Evolutionary conservation across 2,113 vertebrate species (phyloP).

Genomic region (Lepus americanus): DNA sequence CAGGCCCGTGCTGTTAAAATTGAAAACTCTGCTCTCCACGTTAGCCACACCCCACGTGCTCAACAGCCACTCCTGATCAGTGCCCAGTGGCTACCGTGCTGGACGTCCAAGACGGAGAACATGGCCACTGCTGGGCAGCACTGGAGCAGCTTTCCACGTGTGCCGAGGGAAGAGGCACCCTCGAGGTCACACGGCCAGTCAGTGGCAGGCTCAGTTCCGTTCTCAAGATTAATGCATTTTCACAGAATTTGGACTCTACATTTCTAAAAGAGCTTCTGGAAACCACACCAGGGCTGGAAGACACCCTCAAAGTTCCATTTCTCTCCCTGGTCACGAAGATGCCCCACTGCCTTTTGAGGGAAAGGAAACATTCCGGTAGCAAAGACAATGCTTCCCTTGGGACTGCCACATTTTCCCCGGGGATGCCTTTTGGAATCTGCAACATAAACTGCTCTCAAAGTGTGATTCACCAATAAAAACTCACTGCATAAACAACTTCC

Average conservation of each 20-base stretch:
- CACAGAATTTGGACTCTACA: neutral
- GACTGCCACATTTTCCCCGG: constrained; percentile 62
- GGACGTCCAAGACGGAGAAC: too few relatives aligned
- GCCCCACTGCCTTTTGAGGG: constrained; percentile 21
- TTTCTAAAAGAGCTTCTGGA: neutral
- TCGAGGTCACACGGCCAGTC: neutral
- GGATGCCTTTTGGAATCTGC: constrained; percentile 56
- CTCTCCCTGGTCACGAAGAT: constrained; percentile 56
- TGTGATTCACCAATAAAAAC: constrained; percentile 64
- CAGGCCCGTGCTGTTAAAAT: neutral
- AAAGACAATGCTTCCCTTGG: constrained; percentile 42
- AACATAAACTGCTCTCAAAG: constrained; percentile 55
- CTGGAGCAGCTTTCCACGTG: neutral
- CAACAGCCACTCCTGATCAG: neutral
- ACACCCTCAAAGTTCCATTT: constrained; percentile 1
- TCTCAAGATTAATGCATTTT: neutral
- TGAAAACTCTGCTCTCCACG: neutral
- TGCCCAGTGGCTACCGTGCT: neutral
- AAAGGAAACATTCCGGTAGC: constrained; percentile 19
- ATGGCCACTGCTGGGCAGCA: too few relatives aligned
- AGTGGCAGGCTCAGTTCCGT: neutral
- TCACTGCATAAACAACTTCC: constrained; percentile 62
- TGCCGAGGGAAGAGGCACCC: neutral
- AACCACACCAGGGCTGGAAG: neutral
- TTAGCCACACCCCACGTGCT: neutral